A percentile compares a stretch with the other conserved stretches of the same genome.
These are phyloP conservation scores for Uria aalge DNA, from an alignment of 2,113 vertebrate genomes.

Conservation along the genomic window DNA sequence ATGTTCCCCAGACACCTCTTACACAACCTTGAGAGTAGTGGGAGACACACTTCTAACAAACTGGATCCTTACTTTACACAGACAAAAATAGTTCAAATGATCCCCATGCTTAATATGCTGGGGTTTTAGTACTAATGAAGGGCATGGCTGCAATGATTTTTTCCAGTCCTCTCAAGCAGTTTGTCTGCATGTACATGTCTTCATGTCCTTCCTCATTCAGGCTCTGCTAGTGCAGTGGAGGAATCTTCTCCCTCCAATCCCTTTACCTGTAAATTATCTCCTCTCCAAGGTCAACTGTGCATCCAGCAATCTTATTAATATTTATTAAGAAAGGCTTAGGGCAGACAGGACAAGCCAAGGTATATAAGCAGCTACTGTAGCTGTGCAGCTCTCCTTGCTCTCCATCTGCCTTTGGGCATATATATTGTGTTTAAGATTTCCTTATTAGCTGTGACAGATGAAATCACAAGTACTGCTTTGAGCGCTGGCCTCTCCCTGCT, in stretches of 20 bases:
- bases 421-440: background rate
- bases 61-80: background rate
- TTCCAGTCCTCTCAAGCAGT: background rate
- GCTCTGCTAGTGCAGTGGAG: background rate
- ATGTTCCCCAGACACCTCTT: background rate
- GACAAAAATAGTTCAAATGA: background rate
- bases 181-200: background rate
- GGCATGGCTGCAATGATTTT: background rate
- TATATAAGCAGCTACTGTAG: background rate
- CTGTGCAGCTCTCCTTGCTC: background rate
- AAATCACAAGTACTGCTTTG: background rate
- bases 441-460: background rate
- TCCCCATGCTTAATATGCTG: background rate
- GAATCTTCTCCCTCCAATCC: background rate
- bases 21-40: background rate
- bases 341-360: background rate
- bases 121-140: accelerated
- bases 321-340: background rate
- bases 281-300: background rate
- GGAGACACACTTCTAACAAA: background rate
- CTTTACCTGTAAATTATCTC: background rate
- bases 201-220: background rate
- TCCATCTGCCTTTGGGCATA: background rate
- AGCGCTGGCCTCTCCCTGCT: background rate
- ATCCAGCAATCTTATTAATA: background rate